Percentiles rank a stretch among this genome's conserved stretches.
Evolutionary conservation across 2,797 vertebrate species (phyloP).

Genomic region (Crocodylus rhombifer): DNA sequence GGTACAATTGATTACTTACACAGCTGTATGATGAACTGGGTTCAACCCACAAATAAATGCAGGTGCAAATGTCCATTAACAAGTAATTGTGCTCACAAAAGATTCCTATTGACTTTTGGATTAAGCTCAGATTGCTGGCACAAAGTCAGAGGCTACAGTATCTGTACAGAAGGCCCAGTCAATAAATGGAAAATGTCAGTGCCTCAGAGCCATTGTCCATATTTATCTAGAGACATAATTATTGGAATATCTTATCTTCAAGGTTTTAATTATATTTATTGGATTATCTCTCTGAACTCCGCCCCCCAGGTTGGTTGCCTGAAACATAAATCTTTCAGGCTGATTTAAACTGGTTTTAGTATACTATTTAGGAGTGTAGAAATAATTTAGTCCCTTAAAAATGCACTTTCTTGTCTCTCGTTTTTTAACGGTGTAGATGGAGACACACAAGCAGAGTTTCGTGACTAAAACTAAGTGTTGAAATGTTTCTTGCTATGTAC

Average conservation of each 20-base stretch:
- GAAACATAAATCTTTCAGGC: too few relatives aligned
- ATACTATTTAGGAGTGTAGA: background rate
- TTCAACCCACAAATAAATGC: background rate
- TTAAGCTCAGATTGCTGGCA: background rate
- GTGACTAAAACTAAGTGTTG: background rate
- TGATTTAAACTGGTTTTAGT: background rate
- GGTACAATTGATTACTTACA: background rate
- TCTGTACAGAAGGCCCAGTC: background rate
- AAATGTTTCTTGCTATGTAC: background rate
- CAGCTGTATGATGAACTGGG: background rate
- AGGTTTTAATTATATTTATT: background rate
- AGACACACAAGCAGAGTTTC: background rate
- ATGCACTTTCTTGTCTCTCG: background rate
- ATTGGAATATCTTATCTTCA: background rate
- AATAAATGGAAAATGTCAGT: background rate
- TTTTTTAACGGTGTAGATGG: background rate
- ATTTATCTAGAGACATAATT: background rate
- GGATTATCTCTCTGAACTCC: background rate
- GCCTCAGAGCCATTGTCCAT: background rate
- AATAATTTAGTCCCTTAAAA: background rate
- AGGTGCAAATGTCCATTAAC: background rate
- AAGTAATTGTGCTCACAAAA: background rate
- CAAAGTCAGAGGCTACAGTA: background rate
- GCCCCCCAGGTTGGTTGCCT: too few relatives aligned
- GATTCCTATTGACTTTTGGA: background rate